These are phyloP conservation scores for Ommatoiulus sabulosus DNA, from an alignment of 2,888 invertebrate species.

Conservation along the genomic window DNA sequence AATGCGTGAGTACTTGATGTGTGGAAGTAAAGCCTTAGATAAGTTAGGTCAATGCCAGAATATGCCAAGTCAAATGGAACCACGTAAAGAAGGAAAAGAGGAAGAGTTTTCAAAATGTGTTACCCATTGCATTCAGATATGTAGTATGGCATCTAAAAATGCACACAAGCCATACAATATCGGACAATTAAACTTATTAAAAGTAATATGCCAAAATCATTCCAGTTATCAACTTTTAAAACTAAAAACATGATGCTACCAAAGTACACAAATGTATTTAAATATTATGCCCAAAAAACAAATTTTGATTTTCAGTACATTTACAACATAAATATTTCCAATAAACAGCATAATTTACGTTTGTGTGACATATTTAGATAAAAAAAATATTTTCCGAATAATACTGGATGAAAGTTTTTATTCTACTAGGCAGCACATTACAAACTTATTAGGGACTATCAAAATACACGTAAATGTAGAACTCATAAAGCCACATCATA, in stretches of 20 bases:
- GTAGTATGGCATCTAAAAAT: background rate
- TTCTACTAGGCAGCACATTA: background rate
- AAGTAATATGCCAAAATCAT: background rate
- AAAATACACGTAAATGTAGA: too few relatives aligned
- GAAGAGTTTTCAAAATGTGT: background rate
- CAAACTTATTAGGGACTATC: background rate
- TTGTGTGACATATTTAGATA: too few relatives aligned
- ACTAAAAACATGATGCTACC: too few relatives aligned
- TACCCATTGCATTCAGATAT: slow-evolving; percentile 18
- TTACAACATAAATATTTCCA: too few relatives aligned
- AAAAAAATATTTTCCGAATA: background rate
- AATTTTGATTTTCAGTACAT: too few relatives aligned
- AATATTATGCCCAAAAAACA: too few relatives aligned
- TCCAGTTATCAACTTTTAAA: too few relatives aligned
- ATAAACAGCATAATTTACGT: too few relatives aligned
- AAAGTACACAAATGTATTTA: too few relatives aligned
- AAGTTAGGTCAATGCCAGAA: background rate
- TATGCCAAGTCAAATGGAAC: background rate
- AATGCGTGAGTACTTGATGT: too few relatives aligned
- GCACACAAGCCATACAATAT: background rate
- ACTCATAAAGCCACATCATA: too few relatives aligned
- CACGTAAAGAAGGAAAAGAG: background rate
- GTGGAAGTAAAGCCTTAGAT: background rate
- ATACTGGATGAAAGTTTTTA: background rate
- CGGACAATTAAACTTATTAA: background rate